Conservation (phyloP, 2,888 invertebrate species). For the Noctua fimbriata region DNA sequence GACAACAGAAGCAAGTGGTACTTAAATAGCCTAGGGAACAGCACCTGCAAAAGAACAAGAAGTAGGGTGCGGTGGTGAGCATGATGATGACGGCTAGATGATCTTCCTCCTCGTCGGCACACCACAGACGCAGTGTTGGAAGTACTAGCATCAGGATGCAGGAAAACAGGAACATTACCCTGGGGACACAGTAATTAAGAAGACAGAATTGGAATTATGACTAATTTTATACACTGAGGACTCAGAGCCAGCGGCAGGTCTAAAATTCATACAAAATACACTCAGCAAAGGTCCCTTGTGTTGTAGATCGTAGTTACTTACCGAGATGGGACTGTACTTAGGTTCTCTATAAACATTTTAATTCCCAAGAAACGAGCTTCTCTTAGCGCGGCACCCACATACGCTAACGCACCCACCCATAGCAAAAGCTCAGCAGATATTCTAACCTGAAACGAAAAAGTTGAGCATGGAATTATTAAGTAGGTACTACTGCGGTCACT, state of each 20-base stretch:
- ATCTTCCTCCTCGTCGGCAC: constrained; percentile 97
- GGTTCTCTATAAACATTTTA: constrained; percentile 98
- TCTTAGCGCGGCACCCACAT: constrained; percentile 95
- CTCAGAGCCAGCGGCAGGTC: background rate
- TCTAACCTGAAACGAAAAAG: constrained; percentile 88
- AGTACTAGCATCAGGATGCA: constrained; percentile 96
- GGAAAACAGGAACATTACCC: constrained; percentile 98
- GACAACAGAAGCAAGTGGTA: background rate
- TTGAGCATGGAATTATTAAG: background rate
- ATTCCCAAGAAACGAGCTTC: constrained; percentile 97
- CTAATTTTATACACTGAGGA: background rate
- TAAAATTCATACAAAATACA: background rate
- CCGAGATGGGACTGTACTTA: constrained; percentile 92
- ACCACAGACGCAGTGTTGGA: constrained; percentile 95
- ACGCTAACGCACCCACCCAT: constrained; percentile 95
- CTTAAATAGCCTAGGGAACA: background rate
- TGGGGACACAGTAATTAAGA: constrained; percentile 60
- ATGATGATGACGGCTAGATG: constrained; percentile 97
- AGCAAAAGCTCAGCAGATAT: constrained; percentile 94
- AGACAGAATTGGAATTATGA: background rate
- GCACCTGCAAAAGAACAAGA: constrained; percentile 98
- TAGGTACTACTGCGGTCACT: background rate
- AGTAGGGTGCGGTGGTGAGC: constrained; percentile 98
- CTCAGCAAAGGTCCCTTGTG: background rate
- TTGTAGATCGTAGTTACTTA: constrained; percentile 50